Evolutionary conservation across 2,888 invertebrate species (phyloP).

Genomic region (Tolmerus cingulatus): DNA sequence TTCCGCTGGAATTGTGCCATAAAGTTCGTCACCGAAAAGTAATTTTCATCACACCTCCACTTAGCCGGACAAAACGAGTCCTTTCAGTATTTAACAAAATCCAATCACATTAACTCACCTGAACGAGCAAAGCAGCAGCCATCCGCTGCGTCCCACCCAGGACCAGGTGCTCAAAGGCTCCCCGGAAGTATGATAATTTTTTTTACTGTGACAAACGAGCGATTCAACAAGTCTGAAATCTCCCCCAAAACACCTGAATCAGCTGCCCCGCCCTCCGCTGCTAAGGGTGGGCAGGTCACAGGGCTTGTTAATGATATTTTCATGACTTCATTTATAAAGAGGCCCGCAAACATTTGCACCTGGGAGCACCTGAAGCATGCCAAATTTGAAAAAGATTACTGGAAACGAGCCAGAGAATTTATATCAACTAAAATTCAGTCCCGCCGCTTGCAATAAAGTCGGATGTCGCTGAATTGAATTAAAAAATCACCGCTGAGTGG

Average conservation of each 20-base stretch:
- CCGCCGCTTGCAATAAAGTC: not conserved
- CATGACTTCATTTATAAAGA: not conserved
- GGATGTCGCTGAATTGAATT: not conserved
- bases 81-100: not conserved
- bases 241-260: not conserved
- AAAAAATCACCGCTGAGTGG: not conserved
- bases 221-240: not conserved
- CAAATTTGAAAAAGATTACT: not conserved
- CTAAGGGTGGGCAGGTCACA: not conserved
- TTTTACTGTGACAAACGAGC: not conserved
- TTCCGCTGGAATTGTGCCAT: not conserved
- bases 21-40: not conserved
- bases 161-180: not conserved
- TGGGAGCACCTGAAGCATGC: not conserved
- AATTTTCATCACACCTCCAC: not conserved
- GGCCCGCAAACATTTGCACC: not conserved
- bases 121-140: not conserved
- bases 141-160: not conserved
- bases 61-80: not conserved
- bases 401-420: not conserved
- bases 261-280: not conserved
- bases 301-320: not conserved
- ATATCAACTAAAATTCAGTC: not conserved
- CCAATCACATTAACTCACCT: not conserved
- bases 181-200: not conserved